These are phyloP conservation scores for Sternotherus odoratus DNA, from an alignment of 2,797 vertebrate genomes.

Conservation along the genomic window DNA sequence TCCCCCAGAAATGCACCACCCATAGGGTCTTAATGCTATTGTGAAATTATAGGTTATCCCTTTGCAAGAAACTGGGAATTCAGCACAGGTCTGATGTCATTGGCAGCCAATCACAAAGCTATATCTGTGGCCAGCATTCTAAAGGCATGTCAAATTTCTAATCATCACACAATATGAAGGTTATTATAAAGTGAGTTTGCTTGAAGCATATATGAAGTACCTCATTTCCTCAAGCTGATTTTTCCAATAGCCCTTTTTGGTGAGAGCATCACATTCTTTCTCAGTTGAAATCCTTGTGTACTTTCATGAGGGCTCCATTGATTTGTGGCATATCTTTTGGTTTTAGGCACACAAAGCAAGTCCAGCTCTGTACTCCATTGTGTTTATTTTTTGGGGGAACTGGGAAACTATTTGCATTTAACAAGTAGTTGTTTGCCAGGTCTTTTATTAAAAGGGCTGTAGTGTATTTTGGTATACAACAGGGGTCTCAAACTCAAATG, in stretches of 20 bases:
- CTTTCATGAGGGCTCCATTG: not conserved
- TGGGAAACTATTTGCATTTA: not conserved
- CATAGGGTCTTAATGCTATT: not conserved
- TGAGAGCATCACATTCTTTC: not conserved
- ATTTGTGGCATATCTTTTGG: not conserved
- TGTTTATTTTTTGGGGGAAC: not conserved
- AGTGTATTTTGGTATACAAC: not conserved
- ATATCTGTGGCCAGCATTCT: not conserved
- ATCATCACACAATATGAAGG: not conserved
- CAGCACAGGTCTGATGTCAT: conserved; percentile 6
- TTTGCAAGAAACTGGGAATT: not conserved
- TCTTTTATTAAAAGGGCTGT: not conserved
- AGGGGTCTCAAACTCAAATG: no score
- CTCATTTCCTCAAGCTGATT: not conserved
- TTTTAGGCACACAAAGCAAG: not conserved
- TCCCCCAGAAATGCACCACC: not conserved
- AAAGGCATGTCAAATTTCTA: not conserved
- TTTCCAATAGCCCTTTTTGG: not conserved
- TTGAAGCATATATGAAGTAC: not conserved
- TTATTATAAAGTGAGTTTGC: not conserved
- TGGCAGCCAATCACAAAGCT: conserved; percentile 12
- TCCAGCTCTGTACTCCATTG: not conserved
- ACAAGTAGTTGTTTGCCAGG: not conserved
- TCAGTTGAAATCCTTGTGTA: not conserved
- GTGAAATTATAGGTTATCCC: not conserved